Evolutionary conservation across 2,797 vertebrate species (phyloP), one percentile per base, ranked within the genome.

Genomic region (Geotrypetes seraphini): DNA sequence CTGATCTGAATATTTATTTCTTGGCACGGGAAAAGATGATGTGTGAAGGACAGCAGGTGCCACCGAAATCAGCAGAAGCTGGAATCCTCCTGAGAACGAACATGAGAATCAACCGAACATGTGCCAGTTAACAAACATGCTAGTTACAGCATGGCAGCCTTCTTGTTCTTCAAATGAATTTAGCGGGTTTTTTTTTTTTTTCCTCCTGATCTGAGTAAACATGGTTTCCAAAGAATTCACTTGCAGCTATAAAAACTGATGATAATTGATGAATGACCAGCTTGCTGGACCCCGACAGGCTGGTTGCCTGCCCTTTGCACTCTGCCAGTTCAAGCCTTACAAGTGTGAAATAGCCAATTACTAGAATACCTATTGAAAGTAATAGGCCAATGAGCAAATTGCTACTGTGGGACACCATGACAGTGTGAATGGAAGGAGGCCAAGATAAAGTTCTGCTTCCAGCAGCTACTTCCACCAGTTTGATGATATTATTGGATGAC

Each of bases 311-410:
- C 78, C 90, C 91, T 92, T 91, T 96, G 87, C 83, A 86, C 89
- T 86, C 83, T 85, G 81, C 82, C 83, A 84, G 78, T 81, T 91
- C 88, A 88, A 86, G 83, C 85, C 87, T 91, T 79, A 85, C 90
- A 86, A 89, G 85, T 94, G 90, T 92, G 91, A 94, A 95, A 96
- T 93, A 93, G 86, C 85, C 94, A 95, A 96, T 96, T 96, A 96
- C 88, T 81, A 65, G 51, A 53, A 82, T 78, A 72, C 75, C 80
- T 83, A 86, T 79, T 86, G 80, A 81, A 88, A 81, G 85, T 84
- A 89, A 94, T 87, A 89, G 83, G 71, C 84, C 86, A 88, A 88
- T 90, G 90, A 89, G 81, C 84, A 89, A 90, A 95, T 86, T 86
- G 84, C 83, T 85, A 81, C 83, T 79, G 60, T 80, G 87, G 87